These are phyloP conservation scores for Protobothrops mucrosquamatus DNA, from an alignment of 2,113 vertebrate genomes.

Conservation along the genomic window DNA sequence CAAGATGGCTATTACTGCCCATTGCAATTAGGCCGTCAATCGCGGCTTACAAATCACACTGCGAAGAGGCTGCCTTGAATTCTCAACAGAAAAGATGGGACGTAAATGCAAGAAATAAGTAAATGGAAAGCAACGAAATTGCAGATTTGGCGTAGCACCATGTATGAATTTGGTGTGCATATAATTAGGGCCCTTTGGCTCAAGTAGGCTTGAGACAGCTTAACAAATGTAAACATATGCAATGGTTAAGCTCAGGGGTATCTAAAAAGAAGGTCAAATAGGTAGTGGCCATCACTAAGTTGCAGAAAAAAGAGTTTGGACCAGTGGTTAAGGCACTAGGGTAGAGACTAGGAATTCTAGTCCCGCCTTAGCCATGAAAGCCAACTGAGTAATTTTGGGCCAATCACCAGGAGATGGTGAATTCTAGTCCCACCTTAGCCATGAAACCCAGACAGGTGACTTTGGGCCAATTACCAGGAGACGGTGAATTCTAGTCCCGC, in stretches of 20 bases:
- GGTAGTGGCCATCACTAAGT: not conserved
- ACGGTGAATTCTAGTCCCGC: not conserved
- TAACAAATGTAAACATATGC: not conserved
- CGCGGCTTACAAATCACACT: not conserved
- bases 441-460: rapidly evolving
- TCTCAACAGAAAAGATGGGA: not conserved
- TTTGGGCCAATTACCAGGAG: not conserved
- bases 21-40: not conserved
- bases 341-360: not conserved
- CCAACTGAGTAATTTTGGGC: not conserved
- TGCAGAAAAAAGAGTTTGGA: not conserved
- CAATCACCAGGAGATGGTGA: not conserved
- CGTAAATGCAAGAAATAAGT: not conserved
- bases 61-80: not conserved
- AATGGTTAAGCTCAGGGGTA: not conserved
- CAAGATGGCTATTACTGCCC: not conserved
- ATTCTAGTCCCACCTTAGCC: not conserved
- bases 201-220: not conserved
- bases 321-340: not conserved
- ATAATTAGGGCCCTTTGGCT: not conserved
- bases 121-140: not conserved
- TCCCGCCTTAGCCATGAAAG: not conserved
- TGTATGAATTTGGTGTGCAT: not conserved
- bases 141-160: not conserved
- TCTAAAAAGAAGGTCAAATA: not conserved